Conservation (phyloP, 2,797 vertebrate genomes). For the Diplodus puntazzo region DNA sequence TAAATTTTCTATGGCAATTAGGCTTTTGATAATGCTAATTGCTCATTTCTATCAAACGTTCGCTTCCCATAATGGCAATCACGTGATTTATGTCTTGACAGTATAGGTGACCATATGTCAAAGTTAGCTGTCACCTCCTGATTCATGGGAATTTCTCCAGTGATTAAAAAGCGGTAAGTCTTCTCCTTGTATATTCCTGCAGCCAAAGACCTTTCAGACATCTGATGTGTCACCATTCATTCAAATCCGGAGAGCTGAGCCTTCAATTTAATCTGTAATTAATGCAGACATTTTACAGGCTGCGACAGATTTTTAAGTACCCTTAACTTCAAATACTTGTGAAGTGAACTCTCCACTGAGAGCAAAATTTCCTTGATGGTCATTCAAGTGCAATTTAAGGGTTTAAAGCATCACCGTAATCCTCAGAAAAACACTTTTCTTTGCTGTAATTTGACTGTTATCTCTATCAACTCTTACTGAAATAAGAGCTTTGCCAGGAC, state of each 20-base stretch:
- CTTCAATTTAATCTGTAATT: slow-evolving; percentile 19
- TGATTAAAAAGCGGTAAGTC: not conserved
- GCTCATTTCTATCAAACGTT: slow-evolving; percentile 35
- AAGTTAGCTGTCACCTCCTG: not conserved
- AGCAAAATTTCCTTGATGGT: slow-evolving; percentile 9
- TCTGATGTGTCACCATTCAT: not conserved
- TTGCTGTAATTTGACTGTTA: not conserved
- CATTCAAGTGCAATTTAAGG: slow-evolving; percentile 36
- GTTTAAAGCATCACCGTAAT: slow-evolving; percentile 12
- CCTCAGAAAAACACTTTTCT: slow-evolving; percentile 5
- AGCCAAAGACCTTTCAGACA: not conserved
- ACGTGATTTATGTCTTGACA: not conserved
- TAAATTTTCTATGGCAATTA: slow-evolving; percentile 37
- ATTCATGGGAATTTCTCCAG: slow-evolving; percentile 10
- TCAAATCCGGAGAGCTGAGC: no score
- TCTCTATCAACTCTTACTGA: slow-evolving; percentile 1
- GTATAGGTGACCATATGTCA: not conserved
- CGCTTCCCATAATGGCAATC: slow-evolving; percentile 5
- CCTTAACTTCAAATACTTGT: not conserved
- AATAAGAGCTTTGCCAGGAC: slow-evolving; percentile 8
- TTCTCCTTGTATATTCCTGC: slow-evolving; percentile 14
- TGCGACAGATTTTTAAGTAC: not conserved
- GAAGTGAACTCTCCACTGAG: slow-evolving; percentile 23
- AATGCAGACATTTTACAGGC: slow-evolving; percentile 1
- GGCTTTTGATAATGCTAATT: slow-evolving; percentile 33